Evolutionary conservation across 2,113 vertebrate species (phyloP).

Genomic region (human): DNA sequence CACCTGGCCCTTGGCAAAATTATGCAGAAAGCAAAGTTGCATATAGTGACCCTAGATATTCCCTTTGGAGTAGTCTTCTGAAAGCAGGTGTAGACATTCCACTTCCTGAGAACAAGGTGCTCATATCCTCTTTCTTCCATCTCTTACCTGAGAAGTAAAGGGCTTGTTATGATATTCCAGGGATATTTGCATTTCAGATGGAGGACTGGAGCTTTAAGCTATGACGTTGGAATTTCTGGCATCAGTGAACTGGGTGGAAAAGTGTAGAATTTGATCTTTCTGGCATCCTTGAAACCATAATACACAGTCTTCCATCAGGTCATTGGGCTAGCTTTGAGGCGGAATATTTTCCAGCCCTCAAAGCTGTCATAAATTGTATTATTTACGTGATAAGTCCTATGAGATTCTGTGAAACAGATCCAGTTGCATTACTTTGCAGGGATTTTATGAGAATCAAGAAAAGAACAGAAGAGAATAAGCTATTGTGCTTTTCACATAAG

Average conservation of each 20-base stretch:
- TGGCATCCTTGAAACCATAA: neutral
- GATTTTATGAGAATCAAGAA: neutral
- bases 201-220: neutral
- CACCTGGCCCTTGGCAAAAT: neutral
- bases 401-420: neutral
- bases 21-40: neutral
- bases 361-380: neutral
- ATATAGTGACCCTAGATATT: neutral
- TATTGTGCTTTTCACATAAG: neutral
- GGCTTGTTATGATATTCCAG: neutral
- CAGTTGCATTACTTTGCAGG: neutral
- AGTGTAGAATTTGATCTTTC: slow-evolving; percentile 25
- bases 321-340: neutral
- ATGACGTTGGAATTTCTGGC: slow-evolving; percentile 35
- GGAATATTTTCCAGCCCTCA: neutral
- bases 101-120: neutral
- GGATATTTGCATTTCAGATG: neutral
- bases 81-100: neutral
- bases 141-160: neutral
- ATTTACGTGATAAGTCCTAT: neutral
- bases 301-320: neutral
- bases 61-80: neutral
- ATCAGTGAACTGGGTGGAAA: neutral
- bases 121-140: neutral
- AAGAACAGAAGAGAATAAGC: neutral